Evolutionary conservation across 2,797 vertebrate species (phyloP), one percentile per base, ranked within the genome.

Genomic region (Cyprinodon diabolis): DNA sequence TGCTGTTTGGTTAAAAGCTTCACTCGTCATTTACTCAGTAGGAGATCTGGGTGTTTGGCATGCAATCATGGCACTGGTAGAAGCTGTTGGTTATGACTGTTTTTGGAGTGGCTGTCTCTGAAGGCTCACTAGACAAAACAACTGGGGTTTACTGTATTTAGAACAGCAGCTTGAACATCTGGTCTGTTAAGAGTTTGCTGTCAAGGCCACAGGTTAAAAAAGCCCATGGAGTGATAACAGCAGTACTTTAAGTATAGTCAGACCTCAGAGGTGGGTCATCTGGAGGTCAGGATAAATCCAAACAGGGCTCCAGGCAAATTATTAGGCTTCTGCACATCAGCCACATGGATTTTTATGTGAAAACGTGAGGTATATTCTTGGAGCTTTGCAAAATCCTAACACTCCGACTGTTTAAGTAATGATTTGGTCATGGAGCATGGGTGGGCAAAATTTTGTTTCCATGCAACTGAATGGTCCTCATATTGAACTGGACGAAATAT

Each of bases 1-100:
- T 83, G 73, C 74, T 4, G 2, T 49, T 82, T 92, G 86, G 86
- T 85, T 47, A 77, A 72, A 73, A 67, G 80, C 82, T 87, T 90
- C 76, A 11, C 79, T 72, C 72, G 84, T 69, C 89, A 91, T 91
- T 90, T 83, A 88, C 88, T 84, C 89, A 55, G 89, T 88, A 72
- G 93, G 92, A 82, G 30, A 79, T 74, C 77, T 47, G 23, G 87
- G 87, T 82, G 47, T 83, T 52, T 86, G 81, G 88, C 86, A 81
- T 47, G 86, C 87, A 91, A 75, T 79, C 76, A 82, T 73, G 82
- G 79, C 90, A 91, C 70, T 49, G 74, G 60, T 79, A 89, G 68
- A 48, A 73, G 49, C 66, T 73, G 80, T 74, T 80, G 88, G 86
- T 77, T 75, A 79, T 52, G 77, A 68, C 35, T 70, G 84, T 81